Evolutionary conservation across 2,888 invertebrate genomes (phyloP), one percentile per base, ranked within the genome.

Genomic region (Chrysolina americana): DNA sequence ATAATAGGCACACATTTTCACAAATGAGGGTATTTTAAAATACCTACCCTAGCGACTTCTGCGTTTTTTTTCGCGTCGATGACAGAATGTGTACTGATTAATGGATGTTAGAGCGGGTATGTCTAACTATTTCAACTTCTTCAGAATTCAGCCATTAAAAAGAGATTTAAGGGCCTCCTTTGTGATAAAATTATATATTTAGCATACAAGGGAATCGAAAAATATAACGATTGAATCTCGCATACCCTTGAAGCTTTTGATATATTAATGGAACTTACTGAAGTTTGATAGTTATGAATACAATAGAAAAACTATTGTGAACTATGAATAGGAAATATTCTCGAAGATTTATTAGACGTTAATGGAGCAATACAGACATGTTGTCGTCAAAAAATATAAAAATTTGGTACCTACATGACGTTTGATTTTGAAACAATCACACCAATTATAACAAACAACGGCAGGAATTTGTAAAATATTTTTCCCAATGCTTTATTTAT

Each of bases 71-170:
- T 59, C 28, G 36, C 28, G 28, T 23, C n/a, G 59, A 28, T 59
- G 59, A 59, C 59, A 59, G 59, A 59, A 59, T 15, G 13, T 23
- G 5, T 59, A n/a, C 59, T 59, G 59, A 59, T 28, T 59, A 28
- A 59, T 59, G 59, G 28, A 13, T 59, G 13, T 13, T 23, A 19
- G 17, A 59, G 13, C 4, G 59, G 15, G 28, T 10, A 36, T 8
- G 10, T 21, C 19, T 59, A 5, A 23, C 11, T 28, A n/a, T 13
- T 28, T 59, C 59, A 59, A 28, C 28, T 59, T 28, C 15, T 28
- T 59, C 36, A 28, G 9, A n/a, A 59, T 36, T 53, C 11, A 28
- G 5, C 28, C 15, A 13, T 28, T 59, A 19, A 28, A 28, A 28
- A 8, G 23, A 28, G 9, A 53, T 53, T 17, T 53, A 17, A 4